Evolutionary conservation across 2,888 invertebrate genomes (phyloP), one percentile per base, ranked within the genome.

Genomic region (Drosophila mimetica): DNA sequence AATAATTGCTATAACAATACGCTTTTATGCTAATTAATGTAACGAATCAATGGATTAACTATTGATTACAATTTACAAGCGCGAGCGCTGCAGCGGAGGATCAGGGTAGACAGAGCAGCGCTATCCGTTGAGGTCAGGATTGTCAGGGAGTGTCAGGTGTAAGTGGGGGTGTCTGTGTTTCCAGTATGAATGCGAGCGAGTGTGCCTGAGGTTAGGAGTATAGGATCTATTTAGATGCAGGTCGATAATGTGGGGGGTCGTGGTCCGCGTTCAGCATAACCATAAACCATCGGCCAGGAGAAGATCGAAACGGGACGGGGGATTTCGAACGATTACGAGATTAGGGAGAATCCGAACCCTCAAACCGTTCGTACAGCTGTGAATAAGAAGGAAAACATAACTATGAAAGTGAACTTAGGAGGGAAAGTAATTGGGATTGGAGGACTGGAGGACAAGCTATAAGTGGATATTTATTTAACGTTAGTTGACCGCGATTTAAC

Each of bases 11-110:
- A 75, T 79, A 75, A 75, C 61, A 69, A 75, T 72, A 79, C 86
- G 86, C 83, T 82, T 82, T 61, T 85, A 79, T 76, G 81, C 72
- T 87, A 78, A 83, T 61, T 73, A 76, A 76, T 76, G 65, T 79
- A 75, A 72, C 63, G 28, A 67, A 28, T 67, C 63, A 47, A 60
- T 52, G 52, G 78, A 65, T 47, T 52, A 66, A 61, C 61, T 60
- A 70, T 75, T 53, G 61, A 79, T 60, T 63, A 66, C 58, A 25
- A 11, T 46, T 46, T 25, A n/a, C 44, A 14, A 44, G 25, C 22
- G 42, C 44, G 39, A 36, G 36, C 2, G 37, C 37, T 8, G 44
- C 14, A 22, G 32, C 30, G n/a, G n/a, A 20, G 30, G 30, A 44
- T 47, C 20, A 18, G 25, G 14, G 42, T 20, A 32, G 14, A 25